Evolutionary conservation across 1,140 invertebrate species (phyloP).

Genomic region (Zaprionus davidi): DNA sequence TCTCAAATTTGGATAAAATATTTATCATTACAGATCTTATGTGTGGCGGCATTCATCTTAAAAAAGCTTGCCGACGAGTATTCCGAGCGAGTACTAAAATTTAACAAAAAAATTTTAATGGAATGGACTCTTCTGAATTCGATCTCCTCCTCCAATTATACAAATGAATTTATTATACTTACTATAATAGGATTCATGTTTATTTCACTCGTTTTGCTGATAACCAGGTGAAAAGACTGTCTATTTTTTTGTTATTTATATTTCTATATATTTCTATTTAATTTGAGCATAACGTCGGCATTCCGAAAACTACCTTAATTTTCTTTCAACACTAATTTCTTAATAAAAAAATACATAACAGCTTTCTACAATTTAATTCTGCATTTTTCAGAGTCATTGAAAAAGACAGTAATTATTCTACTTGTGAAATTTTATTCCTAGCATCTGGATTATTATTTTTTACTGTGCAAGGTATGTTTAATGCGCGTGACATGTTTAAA

Average conservation of each 20-base stretch:
- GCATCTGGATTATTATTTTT: constrained; percentile 59
- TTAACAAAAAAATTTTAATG: constrained; percentile 47
- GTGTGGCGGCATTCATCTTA: constrained; percentile 45
- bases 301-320: background rate
- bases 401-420: constrained; percentile 46
- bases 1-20: background rate
- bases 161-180: constrained; percentile 57
- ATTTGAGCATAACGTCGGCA: too few species aligned
- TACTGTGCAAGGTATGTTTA: constrained; percentile 49
- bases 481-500: background rate
- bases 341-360: background rate
- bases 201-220: constrained; percentile 48
- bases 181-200: constrained; percentile 64
- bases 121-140: constrained; percentile 65
- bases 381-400: constrained; percentile 47
- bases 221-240: constrained; percentile 38
- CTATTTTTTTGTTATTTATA: too few species aligned
- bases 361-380: background rate
- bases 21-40: constrained; percentile 43
- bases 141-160: constrained; percentile 57
- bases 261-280: background rate
- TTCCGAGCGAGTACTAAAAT: constrained; percentile 55
- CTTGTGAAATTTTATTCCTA: constrained; percentile 49
- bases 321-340: background rate
- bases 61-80: constrained; percentile 66